phyloP scores from a whole-genome alignment of 2,888 invertebrate species.

The Lasioglossum zephyrum region DNA sequence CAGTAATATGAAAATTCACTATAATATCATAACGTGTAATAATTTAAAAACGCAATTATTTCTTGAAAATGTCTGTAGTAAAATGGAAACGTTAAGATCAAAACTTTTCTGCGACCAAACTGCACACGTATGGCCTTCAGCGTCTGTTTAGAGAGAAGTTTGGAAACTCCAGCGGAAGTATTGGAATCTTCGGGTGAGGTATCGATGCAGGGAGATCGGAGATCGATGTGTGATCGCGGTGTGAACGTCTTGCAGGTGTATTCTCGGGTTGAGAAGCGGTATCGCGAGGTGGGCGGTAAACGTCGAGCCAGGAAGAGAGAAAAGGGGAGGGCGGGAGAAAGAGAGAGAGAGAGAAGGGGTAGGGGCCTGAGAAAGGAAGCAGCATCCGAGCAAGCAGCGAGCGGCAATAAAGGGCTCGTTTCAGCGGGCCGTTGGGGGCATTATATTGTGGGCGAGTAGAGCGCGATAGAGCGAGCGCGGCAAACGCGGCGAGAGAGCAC shows the following conservation, averaged over 20 bases:
- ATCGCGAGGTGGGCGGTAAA: slow-evolving; percentile 34
- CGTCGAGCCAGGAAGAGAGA: not conserved
- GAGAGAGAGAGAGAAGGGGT: slow-evolving; percentile 46
- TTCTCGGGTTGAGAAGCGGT: not conserved
- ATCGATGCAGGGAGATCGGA: not conserved
- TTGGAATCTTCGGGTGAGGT: too few species aligned
- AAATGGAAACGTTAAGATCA: too few species aligned
- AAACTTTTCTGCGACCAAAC: too few species aligned
- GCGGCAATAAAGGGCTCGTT: slow-evolving; percentile 80
- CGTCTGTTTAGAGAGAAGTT: too few species aligned
- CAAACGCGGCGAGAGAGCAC: slow-evolving; percentile 46
- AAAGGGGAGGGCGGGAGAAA: slow-evolving; percentile 1
- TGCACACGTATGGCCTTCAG: too few species aligned
- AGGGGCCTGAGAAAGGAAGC: slow-evolving; percentile 82
- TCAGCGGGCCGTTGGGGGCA: slow-evolving; percentile 66
- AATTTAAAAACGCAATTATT: too few species aligned
- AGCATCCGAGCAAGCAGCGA: slow-evolving; percentile 77
- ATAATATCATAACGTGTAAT: too few species aligned
- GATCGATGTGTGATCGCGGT: slow-evolving; percentile 14
- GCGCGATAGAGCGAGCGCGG: slow-evolving; percentile 47
- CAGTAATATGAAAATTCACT: too few species aligned
- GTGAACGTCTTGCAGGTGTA: slow-evolving; percentile 44
- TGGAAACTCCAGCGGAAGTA: too few species aligned
- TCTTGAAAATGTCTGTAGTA: too few species aligned
- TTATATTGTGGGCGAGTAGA: slow-evolving; percentile 59